Base-by-base conservation (phyloP, 2,888 invertebrate species). In the Oscheius myriophilus region DNA sequence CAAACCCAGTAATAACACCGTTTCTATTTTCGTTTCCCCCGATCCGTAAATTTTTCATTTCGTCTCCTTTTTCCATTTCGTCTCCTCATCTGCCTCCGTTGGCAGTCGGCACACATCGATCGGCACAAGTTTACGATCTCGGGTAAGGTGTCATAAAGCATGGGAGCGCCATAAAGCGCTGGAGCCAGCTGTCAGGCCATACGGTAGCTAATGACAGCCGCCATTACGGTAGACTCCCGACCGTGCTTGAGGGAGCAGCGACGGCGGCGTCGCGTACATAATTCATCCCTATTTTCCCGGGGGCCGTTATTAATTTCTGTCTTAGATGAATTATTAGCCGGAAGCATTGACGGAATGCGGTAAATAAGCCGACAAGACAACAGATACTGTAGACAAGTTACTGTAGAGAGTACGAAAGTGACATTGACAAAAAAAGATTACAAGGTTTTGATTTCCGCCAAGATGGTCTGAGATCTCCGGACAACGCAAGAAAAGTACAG, bases 101-200 rank as follows among this genome's bases (percentile, higher is more conserved):
- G 33, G 33, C 33, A 33, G 33, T 33, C 33, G 42, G 58, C 58
- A 3, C 33, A 18, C 63, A 63, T 53, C 63, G 63, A 61, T 61
- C 49, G 49, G 18, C 46, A 67, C 67, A 67, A 67, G 67, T 67
- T 67, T 67, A 67, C 67, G 67, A 67, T 55, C 46, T 21, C n/a
- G 45, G 45, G 59, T 54, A 52, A 67, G 52, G 61, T 67, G 67
- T 67, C 67, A 67, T 67, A 67, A 67, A 67, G 53, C 67, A 67
- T 61, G 65, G 51, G 55, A 39, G 43, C 42, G 55, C 54, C 45
- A 41, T 45, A 55, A 65, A 65, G 52, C 39, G 21, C 53, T 52
- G 63, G 49, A 49, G 63, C 63, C 63, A 63, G 63, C 63, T 63
- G 63, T 53, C 63, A n/a, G 26, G 33, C 26, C 53, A 53, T 63